Evolutionary conservation across 2,888 invertebrate genomes (phyloP).

Genomic region (Drosophila lacicola): DNA sequence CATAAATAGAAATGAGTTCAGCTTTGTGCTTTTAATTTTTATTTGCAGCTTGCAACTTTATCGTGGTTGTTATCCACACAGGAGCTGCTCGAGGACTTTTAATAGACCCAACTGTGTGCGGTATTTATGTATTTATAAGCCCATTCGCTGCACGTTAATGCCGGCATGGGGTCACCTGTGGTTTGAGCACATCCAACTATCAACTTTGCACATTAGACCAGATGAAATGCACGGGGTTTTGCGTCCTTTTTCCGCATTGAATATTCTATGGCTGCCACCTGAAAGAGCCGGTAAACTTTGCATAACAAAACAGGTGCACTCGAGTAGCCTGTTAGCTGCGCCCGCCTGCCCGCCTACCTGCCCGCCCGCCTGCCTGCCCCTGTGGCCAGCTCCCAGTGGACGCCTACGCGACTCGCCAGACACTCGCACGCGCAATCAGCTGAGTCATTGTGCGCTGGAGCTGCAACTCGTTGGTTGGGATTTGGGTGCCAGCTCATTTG

Average conservation of each 20-base stretch:
- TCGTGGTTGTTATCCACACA: conserved; percentile 8
- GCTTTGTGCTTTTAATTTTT: conserved; percentile 29
- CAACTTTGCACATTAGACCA: conserved; percentile 60
- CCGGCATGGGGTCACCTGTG: conserved; percentile 52
- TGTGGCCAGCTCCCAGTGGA: conserved; percentile 29
- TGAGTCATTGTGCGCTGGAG: conserved; percentile 42
- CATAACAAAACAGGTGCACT: conserved; percentile 72
- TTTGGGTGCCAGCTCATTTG: not conserved
- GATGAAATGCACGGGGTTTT: conserved; percentile 46
- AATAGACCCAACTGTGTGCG: conserved; percentile 27
- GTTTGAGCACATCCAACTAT: conserved; percentile 38
- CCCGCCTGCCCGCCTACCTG: not conserved
- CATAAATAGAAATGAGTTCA: conserved; percentile 13
- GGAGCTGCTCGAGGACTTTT: conserved; percentile 36
- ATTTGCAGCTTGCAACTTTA: conserved; percentile 18
- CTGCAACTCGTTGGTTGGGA: not conserved
- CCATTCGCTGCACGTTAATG: conserved; percentile 42
- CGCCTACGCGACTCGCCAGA: conserved; percentile 44
- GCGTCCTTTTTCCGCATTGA: conserved; percentile 53
- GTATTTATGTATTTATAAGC: conserved; percentile 61
- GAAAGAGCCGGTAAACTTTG: conserved; percentile 64
- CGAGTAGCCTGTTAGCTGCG: conserved; percentile 22
- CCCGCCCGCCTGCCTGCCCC: not conserved
- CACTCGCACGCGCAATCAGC: conserved; percentile 39
- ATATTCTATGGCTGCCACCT: conserved; percentile 59